A percentile compares a stretch with the other conserved stretches of the same genome.
phyloP scores from a whole-genome alignment of 2,888 invertebrate species.

The Nomada ferruginata region DNA sequence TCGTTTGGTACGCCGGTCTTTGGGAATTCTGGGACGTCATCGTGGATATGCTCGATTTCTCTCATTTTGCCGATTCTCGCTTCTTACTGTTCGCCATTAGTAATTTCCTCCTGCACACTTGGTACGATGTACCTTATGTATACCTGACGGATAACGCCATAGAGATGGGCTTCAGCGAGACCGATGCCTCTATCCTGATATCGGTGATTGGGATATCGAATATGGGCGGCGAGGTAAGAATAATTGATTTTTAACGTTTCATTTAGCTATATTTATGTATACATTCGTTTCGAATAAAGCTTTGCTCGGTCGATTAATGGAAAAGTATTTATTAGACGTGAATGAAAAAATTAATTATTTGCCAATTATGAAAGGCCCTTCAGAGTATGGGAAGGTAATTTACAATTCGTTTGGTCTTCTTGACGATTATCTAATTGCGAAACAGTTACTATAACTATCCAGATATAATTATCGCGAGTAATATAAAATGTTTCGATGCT shows the following conservation, averaged over 20 bases:
- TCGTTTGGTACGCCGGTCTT: conserved; percentile 90
- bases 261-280: no score
- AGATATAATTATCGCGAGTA: background rate
- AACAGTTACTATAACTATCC: background rate
- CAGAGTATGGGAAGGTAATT: no score
- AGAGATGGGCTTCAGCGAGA: conserved; percentile 89
- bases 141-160: conserved; percentile 93
- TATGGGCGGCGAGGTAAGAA: conserved; percentile 93
- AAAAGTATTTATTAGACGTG: no score
- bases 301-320: no score
- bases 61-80: conserved; percentile 90
- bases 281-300: background rate
- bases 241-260: background rate
- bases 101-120: conserved; percentile 95
- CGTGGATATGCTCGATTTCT: conserved; percentile 92
- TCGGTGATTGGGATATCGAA: conserved; percentile 95
- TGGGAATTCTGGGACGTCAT: conserved; percentile 92
- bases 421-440: background rate
- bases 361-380: no score
- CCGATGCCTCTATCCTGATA: conserved; percentile 92
- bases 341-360: no score
- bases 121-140: conserved; percentile 97
- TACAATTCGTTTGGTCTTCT: background rate
- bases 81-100: conserved; percentile 93
- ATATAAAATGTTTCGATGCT: background rate